Conservation (phyloP, 2,797 vertebrate genomes). For the Sternarchorhynchus goeldii region DNA sequence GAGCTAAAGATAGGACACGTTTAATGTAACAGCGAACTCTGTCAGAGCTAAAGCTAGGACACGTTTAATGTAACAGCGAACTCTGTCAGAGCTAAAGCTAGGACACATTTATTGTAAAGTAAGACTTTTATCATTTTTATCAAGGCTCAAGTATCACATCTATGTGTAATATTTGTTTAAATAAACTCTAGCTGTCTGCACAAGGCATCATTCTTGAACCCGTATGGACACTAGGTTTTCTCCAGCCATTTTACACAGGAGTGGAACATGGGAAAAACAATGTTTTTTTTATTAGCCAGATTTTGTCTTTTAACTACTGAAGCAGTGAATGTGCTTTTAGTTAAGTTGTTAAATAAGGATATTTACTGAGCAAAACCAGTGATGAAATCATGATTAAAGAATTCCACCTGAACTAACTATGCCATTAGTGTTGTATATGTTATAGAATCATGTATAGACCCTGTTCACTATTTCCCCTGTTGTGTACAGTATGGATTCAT, state of each 20-base stretch:
- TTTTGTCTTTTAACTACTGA: constrained; percentile 46
- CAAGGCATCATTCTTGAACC: constrained; percentile 38
- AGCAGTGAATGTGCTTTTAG: constrained; percentile 53
- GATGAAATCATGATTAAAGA: constrained; percentile 52
- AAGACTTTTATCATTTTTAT: no score
- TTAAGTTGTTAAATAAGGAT: constrained; percentile 48
- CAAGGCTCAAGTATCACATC: not conserved
- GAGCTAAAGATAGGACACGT: no score
- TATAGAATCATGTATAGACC: not conserved
- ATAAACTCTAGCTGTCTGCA: constrained; percentile 30
- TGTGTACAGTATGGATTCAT: not conserved
- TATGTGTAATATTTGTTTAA: not conserved
- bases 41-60: no score
- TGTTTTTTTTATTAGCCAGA: constrained; percentile 30
- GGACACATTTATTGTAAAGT: no score
- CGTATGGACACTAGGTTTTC: constrained; percentile 28
- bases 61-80: no score
- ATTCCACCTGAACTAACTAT: constrained; percentile 53
- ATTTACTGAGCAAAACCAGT: constrained; percentile 44
- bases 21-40: no score
- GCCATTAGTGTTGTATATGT: not conserved
- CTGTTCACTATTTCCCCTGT: not conserved
- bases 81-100: no score
- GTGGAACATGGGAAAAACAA: constrained; percentile 22
- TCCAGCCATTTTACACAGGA: constrained; percentile 56